Conservation (phyloP, 53 echinoderm and acorn worm genomes). For the Echinometra lucunter region DNA sequence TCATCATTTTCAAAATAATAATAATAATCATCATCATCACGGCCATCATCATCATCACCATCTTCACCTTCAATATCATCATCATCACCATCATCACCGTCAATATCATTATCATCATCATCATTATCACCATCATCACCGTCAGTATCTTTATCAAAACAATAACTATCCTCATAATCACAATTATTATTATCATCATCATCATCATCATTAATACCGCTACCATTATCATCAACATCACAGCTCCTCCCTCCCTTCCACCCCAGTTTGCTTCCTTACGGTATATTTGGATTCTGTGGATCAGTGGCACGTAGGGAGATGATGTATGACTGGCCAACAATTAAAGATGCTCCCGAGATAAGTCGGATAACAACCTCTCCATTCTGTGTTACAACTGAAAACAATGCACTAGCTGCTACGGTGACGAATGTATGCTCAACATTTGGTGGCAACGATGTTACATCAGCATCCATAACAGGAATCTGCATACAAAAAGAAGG, state of each 20-base stretch:
- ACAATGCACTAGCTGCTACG: neutral
- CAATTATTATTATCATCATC: neutral
- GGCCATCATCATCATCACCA: neutral
- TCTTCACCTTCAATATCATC: neutral
- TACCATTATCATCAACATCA: conserved; percentile 13
- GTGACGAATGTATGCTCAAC: conserved; percentile 25
- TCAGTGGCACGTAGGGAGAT: conserved; percentile 26
- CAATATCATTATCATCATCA: neutral
- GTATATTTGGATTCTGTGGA: neutral
- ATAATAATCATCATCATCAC: neutral
- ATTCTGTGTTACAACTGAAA: neutral
- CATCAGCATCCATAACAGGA: conserved; percentile 21
- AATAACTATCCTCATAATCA: neutral
- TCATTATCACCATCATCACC: neutral
- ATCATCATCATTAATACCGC: conserved; percentile 26
- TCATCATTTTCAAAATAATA: neutral
- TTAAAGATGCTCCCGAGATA: neutral
- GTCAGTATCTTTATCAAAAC: neutral
- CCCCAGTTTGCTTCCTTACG: neutral
- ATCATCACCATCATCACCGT: neutral
- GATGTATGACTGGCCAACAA: neutral
- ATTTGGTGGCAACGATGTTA: conserved; percentile 21
- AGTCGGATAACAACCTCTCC: conserved; percentile 23
- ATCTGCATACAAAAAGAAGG: conserved; percentile 3
- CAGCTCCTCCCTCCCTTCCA: neutral